Evolutionary conservation across 2,797 vertebrate genomes (phyloP), one percentile per base, ranked within the genome.

Genomic region (Pantherophis alleghaniensis): DNA sequence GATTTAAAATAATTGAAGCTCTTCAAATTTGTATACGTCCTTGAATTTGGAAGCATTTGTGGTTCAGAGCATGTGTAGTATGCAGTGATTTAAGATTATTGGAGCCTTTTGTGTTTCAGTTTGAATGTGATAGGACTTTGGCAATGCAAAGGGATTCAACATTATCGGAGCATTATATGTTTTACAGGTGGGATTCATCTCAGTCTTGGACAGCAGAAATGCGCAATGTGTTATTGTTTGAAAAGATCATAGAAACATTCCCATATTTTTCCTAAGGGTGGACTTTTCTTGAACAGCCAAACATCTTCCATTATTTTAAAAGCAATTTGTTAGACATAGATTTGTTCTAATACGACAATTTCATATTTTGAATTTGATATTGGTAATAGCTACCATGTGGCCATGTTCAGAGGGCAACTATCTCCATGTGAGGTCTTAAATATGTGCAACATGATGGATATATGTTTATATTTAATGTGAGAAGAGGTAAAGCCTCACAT

Each of bases 1-100:
- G 96, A 98, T 98, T 98, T 98, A 97, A 98, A 98, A 98, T 98
- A 98, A 98, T 97, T 98, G 97, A 98, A 97, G 97, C 97, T 97
- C 97, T 98, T 98, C 97, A 97, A 96, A 98, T 98, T 98, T 98
- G 98, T 98, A 97, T 98, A 97, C 97, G 97, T 92, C 96, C 94
- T 98, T 97, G 97, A 97, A 97, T 98, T 98, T 98, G 97, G 97
- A 97, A 97, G 95, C 96, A 96, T 97, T 97, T 92, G 94, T 94
- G 91, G 94, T 96, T 97, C 95, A 96, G 96, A 97, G 97, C 97
- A 97, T 97, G 97, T 97, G 95, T 95, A 94, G 94, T 97, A 96
- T 95, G 96, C 96, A 95, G 94, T 97, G 97, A 96, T 97, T 98
- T 97, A 96, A 97, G 97, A 96, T 97, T 96, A 97, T 97, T 97